Conservation (phyloP, 2,113 vertebrate species). For the Hydropotes inermis region DNA sequence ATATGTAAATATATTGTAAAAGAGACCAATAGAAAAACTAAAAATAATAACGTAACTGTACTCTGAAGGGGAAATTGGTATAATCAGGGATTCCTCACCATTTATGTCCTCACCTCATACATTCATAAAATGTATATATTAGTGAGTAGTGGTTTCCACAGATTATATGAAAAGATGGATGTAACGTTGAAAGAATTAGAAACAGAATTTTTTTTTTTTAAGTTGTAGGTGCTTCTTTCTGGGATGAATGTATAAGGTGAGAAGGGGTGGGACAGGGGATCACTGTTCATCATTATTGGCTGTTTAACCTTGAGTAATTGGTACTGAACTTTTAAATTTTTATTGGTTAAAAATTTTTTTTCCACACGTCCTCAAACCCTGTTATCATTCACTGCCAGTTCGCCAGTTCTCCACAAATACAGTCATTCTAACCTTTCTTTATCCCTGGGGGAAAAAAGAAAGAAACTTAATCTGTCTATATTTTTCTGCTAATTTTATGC, state of each 20-base stretch:
- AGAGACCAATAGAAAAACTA: not conserved
- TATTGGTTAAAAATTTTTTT: not conserved
- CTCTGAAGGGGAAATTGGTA: not conserved
- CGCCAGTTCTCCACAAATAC: not conserved
- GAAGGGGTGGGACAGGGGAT: no score
- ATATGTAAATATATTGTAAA: not conserved
- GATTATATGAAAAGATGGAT: not conserved
- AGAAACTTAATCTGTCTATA: not conserved
- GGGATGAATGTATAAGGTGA: not conserved
- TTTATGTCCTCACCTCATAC: not conserved
- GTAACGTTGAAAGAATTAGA: not conserved
- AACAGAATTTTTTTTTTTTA: not conserved
- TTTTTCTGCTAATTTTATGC: not conserved
- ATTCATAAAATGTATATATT: not conserved
- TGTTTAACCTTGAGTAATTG: not conserved
- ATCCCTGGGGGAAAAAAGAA: not conserved
- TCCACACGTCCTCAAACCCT: not conserved
- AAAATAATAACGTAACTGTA: not conserved
- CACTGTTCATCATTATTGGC: not conserved
- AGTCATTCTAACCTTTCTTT: not conserved
- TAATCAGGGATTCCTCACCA: not conserved
- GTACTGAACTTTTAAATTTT: not conserved
- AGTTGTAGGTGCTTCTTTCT: not conserved
- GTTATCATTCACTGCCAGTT: not conserved
- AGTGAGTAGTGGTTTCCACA: not conserved